Conservation (phyloP, 2,797 vertebrate genomes). For the Holocentrus rufus region DNA sequence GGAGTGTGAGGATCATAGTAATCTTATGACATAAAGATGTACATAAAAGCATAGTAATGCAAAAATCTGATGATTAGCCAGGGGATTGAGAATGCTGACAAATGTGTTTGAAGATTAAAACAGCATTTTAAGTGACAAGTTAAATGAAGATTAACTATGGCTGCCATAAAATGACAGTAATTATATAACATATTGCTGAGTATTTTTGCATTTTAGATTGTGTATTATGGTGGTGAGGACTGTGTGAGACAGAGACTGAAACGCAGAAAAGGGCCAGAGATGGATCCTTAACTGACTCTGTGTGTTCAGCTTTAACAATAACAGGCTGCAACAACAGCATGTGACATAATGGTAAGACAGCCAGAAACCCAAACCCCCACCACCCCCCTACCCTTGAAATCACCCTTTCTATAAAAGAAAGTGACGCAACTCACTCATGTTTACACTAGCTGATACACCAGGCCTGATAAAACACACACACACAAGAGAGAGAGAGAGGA, state of each 20-base stretch:
- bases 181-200: too few species aligned
- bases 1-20: too few species aligned
- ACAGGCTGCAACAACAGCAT: slow-evolving; percentile 16
- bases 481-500: background rate
- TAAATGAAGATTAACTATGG: too few species aligned
- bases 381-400: slow-evolving; percentile 40
- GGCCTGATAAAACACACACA: slow-evolving; percentile 20
- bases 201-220: background rate
- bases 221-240: background rate
- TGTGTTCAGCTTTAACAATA: slow-evolving; percentile 46
- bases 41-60: too few species aligned
- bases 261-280: background rate
- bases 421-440: slow-evolving; percentile 53
- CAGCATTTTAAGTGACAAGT: too few species aligned
- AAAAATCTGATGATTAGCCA: too few species aligned
- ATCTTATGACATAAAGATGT: too few species aligned
- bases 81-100: too few species aligned
- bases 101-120: too few species aligned
- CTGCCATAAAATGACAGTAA: too few species aligned
- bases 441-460: slow-evolving; percentile 50
- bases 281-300: background rate
- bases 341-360: slow-evolving; percentile 43
- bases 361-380: background rate
- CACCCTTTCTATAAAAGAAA: slow-evolving; percentile 44
- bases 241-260: too few species aligned